Evolutionary conservation across 2,113 vertebrate species (phyloP).

Genomic region (zebrafish (Danio rerio)): GRCz12tu NC_133178.1:22905501-22906000

Average conservation of each 20-base stretch:
- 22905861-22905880: conserved; percentile 50
- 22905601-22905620: background rate
- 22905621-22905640: background rate
- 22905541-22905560: too few relatives aligned
- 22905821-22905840: conserved; percentile 52
- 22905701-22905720: background rate
- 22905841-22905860: conserved; percentile 48
- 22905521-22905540: too few relatives aligned
- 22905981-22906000: conserved; percentile 36
- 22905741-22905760: conserved; percentile 41
- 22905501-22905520: too few relatives aligned
- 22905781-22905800: conserved; percentile 29
- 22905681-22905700: background rate
- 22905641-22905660: background rate
- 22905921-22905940: conserved; percentile 29
- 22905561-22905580: too few relatives aligned
- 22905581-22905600: background rate
- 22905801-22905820: conserved; percentile 36
- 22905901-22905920: conserved; percentile 49
- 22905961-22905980: conserved; percentile 20
- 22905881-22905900: conserved; percentile 39
- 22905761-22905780: conserved; percentile 36
- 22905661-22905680: background rate
- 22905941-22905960: conserved; percentile 30
- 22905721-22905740: conserved; percentile 42